Base-by-base conservation (phyloP, 2,113 vertebrate species). In the Eulemur macaco region DNA sequence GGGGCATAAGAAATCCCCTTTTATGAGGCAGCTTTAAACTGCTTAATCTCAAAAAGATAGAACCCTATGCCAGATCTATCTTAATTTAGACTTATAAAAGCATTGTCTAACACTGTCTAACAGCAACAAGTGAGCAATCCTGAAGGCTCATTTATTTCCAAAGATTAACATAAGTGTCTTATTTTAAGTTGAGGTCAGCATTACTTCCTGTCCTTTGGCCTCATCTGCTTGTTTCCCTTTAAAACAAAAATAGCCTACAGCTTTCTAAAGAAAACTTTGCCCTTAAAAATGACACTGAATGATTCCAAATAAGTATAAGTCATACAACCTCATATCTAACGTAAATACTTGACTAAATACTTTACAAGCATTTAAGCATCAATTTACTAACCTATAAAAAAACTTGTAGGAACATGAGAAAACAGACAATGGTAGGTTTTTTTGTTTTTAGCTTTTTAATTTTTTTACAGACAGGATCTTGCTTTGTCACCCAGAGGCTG, bases 221-320 rank as follows among this genome's bases (percentile, higher is more conserved):
- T 34, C 18, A 92, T 87, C 34, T 76, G 10, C 71, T 94, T 80
- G 81, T 81, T 85, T 82, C 23, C 45, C 27, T 20, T 15, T 39
- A 78, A 66, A 88, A 90, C 42, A 94, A 93, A 56, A 45, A 17
- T 54, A 23, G 27, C 8, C 42, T 64, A 81, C 5, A 85, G 34
- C 69, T 87, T 96, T 82, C 52, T 78, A 31, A 69, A 47, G 50
- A 95, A 85, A 95, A 89, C 27, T 31, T 93, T 13, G 77, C 4
- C 89, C 42, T 74, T 91, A 50, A 97, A 96, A 97, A 94, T 20
- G 50, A 68, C n/a, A 95, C 14, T 64, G 5, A 92, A 83, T 8
- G 73, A 76, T 86, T 73, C 17, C 14, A 68, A 81, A 94, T 20
- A 47, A 71, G 13, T 50, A 0, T 78, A 92, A 81, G 25, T 68